Base-by-base conservation (phyloP, 2,888 invertebrate genomes). In the Lepas anatifera region DNA sequence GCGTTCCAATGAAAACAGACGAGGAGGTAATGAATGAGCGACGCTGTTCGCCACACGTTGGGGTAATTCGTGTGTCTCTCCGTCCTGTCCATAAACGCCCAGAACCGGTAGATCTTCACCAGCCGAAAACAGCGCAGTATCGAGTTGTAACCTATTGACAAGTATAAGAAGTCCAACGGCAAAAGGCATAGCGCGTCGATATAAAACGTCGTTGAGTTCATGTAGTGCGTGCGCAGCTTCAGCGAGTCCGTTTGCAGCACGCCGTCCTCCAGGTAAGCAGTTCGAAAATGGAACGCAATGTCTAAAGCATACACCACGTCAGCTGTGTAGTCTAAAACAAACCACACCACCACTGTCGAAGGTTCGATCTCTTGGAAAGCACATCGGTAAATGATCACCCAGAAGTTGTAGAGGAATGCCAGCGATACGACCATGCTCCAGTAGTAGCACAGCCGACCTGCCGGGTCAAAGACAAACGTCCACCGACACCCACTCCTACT, bases 1-100 rank as follows among this genome's bases (percentile, higher is more conserved):
- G 96, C 96, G 83, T 98, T 98, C 97, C 97, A 98, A 86, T 98
- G 98, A 84, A 97, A 97, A 83, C 97, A 93, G 83, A 95, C 95
- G 83, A 83, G 76, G 16, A 83, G 77, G 75, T 82, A 82, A 71
- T 77, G 77, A 11, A 77, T 75, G 37, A 78, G 74, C n/a, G 76
- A 75, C 18, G 76, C 68, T 37, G 77, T 76, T n/a, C 78, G 88
- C 85, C 95, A 95, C 78, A 96, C 86, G 84, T 98, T 98, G 75
- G 97, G 97, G 84, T 96, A 98, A 85, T 97, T 98, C 77, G 97
- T 97, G 81, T 98, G 97, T 74, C 97, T 87, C 82, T 98, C 98
- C 71, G 96, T 97, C 76, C 96, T 87, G 83, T 98, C 97, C 89
- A 97, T 90, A 82, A 97, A 97, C 77, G 94, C 92, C 96, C 96